Conservation (phyloP, 2,888 invertebrate species). For the Melieria omissa region DNA sequence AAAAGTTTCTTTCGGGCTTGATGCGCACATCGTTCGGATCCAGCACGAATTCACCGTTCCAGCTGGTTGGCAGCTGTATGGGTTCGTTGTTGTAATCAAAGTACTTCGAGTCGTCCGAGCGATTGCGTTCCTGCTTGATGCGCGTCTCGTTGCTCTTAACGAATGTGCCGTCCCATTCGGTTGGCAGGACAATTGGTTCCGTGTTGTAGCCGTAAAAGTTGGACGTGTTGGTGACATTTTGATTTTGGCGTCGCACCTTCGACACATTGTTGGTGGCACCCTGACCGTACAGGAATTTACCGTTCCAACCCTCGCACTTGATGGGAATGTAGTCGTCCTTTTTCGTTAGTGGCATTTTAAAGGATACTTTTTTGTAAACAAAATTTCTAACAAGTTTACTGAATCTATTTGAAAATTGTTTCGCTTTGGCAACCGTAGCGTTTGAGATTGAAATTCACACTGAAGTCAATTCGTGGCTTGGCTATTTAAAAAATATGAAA, state of each 20-base stretch:
- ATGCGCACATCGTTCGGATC: slow-evolving; percentile 65
- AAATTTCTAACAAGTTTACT: background rate
- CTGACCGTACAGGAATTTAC: slow-evolving; percentile 61
- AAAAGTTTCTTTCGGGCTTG: slow-evolving; percentile 62
- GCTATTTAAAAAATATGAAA: slow-evolving; percentile 36
- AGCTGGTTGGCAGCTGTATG: slow-evolving; percentile 59
- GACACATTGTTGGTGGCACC: slow-evolving; percentile 61
- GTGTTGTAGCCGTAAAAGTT: slow-evolving; percentile 62
- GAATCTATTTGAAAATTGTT: slow-evolving; percentile 20
- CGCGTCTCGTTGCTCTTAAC: slow-evolving; percentile 58
- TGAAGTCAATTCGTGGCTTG: slow-evolving; percentile 28
- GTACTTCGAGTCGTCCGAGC: slow-evolving; percentile 61
- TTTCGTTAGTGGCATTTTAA: slow-evolving; percentile 55
- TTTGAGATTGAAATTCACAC: slow-evolving; percentile 40
- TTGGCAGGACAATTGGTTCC: slow-evolving; percentile 61
- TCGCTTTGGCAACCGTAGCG: slow-evolving; percentile 20
- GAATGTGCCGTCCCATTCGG: slow-evolving; percentile 65
- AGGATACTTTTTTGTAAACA: background rate
- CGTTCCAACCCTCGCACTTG: slow-evolving; percentile 67
- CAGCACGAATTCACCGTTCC: slow-evolving; percentile 63
- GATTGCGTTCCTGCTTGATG: slow-evolving; percentile 61
- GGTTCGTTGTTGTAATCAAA: slow-evolving; percentile 59
- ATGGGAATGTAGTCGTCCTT: slow-evolving; percentile 65
- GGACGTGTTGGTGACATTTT: slow-evolving; percentile 60
- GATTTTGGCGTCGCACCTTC: slow-evolving; percentile 62